These are phyloP conservation scores for Pogoniulus pusillus DNA, from an alignment of 2,797 vertebrate genomes.

Conservation along the genomic window DNA sequence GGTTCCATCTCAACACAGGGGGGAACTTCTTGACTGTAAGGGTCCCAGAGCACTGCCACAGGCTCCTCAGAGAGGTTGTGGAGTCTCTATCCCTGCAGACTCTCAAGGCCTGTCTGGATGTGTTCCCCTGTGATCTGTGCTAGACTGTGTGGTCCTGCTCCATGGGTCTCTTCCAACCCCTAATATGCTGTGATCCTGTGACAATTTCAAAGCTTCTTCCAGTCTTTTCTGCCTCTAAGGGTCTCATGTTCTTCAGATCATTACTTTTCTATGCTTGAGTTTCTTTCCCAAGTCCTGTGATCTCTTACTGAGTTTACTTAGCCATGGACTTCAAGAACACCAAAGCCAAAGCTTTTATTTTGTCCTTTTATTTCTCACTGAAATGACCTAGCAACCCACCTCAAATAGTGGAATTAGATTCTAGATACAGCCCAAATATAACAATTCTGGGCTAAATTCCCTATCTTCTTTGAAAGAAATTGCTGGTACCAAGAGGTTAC, in stretches of 20 bases:
- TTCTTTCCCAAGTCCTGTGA: not conserved
- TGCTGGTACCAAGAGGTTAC: not conserved
- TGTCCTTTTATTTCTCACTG: not conserved
- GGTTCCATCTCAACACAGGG: too few relatives aligned
- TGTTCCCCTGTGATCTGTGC: too few relatives aligned
- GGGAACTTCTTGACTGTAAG: too few relatives aligned
- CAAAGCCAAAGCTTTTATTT: not conserved
- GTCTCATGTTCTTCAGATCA: not conserved
- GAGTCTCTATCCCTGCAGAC: too few relatives aligned
- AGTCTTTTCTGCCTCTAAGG: not conserved
- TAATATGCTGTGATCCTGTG: too few relatives aligned
- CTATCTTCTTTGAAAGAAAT: not conserved
- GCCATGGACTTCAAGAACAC: rapidly evolving
- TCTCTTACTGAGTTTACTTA: rapidly evolving
- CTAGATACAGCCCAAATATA: not conserved
- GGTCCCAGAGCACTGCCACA: too few relatives aligned
- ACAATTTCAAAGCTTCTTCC: not conserved
- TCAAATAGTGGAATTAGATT: not conserved
- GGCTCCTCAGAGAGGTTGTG: too few relatives aligned
- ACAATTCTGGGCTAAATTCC: not conserved
- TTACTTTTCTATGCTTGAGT: not conserved
- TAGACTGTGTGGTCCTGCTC: too few relatives aligned
- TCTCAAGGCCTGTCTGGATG: too few relatives aligned
- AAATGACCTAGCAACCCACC: not conserved
- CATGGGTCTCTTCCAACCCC: too few relatives aligned